phyloP scores from a whole-genome alignment of 2,888 invertebrate species.

The Sphaerophoria rueppellii region DNA sequence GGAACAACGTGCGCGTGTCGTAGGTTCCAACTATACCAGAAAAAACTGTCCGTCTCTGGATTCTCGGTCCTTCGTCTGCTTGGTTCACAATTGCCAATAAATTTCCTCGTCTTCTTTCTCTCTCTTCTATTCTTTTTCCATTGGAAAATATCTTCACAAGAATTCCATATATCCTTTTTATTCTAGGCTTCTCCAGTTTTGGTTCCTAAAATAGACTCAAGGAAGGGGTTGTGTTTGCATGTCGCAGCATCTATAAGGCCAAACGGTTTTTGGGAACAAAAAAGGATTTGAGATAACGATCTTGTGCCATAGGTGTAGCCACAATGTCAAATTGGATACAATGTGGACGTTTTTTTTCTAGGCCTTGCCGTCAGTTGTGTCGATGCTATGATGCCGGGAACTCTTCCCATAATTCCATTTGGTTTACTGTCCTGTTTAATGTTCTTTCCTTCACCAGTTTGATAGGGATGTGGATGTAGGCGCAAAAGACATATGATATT shows the following conservation, averaged over 20 bases:
- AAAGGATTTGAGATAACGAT: conserved; percentile 60
- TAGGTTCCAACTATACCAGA: no score
- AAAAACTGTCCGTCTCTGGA: conserved; percentile 9
- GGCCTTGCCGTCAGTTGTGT: neutral
- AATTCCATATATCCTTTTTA: conserved; percentile 36
- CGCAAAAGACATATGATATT: neutral
- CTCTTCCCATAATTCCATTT: conserved; percentile 47
- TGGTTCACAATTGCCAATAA: conserved; percentile 68
- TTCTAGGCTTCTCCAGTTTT: conserved; percentile 3
- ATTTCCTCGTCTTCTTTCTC: conserved; percentile 45
- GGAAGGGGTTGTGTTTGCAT: neutral
- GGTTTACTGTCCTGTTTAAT: conserved; percentile 69
- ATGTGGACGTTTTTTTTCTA: conserved; percentile 39
- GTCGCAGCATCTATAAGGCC: neutral
- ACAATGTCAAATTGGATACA: conserved; percentile 68
- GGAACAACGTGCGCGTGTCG: conserved; percentile 8
- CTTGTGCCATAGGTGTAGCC: conserved; percentile 71
- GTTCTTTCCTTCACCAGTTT: conserved; percentile 38
- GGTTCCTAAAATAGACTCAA: neutral
- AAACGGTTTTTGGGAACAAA: conserved; percentile 15
- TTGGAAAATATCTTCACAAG: conserved; percentile 46
- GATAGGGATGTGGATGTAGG: conserved; percentile 42
- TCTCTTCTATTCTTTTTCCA: neutral
- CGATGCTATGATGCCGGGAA: neutral
- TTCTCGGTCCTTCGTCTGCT: conserved; percentile 66